A percentile compares a stretch with the other conserved stretches of the same genome.
phyloP scores from a whole-genome alignment of 2,888 invertebrate genomes.

The Chrysotoxum bicinctum region DNA sequence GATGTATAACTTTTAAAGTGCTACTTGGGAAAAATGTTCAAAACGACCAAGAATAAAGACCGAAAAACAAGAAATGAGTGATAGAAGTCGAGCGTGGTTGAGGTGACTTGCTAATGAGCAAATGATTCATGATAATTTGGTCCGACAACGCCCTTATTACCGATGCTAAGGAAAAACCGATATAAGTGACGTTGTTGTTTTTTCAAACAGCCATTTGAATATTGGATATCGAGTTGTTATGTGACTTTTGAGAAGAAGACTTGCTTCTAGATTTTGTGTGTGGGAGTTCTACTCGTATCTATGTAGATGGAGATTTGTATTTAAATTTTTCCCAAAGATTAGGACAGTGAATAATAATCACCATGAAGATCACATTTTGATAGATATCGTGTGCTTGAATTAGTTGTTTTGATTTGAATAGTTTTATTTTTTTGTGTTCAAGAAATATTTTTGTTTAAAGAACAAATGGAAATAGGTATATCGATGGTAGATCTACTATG shows the following conservation, averaged over 20 bases:
- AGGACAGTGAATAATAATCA: background rate
- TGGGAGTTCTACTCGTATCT: slow-evolving; percentile 36
- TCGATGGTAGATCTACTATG: too few species aligned
- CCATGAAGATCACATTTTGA: background rate
- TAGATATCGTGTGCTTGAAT: background rate
- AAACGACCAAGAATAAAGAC: background rate
- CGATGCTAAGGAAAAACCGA: slow-evolving; percentile 58
- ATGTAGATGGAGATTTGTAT: background rate
- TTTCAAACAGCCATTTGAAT: background rate
- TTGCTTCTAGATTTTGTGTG: slow-evolving; percentile 34
- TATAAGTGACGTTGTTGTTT: slow-evolving; percentile 19
- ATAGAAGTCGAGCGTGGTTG: slow-evolving; percentile 62
- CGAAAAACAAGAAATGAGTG: slow-evolving; percentile 47
- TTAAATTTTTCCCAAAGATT: slow-evolving; percentile 4
- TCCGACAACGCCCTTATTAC: slow-evolving; percentile 67
- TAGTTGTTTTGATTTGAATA: background rate
- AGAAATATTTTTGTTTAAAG: background rate
- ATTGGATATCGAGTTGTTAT: background rate
- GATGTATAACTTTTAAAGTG: slow-evolving; percentile 28
- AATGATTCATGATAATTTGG: slow-evolving; percentile 61
- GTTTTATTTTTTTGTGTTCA: background rate
- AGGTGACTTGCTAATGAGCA: slow-evolving; percentile 68
- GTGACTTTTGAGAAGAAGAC: slow-evolving; percentile 26
- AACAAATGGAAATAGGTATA: background rate
- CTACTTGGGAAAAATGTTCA: slow-evolving; percentile 30